Percentiles rank a stretch among this genome's conserved stretches.
Evolutionary conservation across 1,140 invertebrate species (phyloP).

Genomic region (Drosophila triauraria): DNA sequence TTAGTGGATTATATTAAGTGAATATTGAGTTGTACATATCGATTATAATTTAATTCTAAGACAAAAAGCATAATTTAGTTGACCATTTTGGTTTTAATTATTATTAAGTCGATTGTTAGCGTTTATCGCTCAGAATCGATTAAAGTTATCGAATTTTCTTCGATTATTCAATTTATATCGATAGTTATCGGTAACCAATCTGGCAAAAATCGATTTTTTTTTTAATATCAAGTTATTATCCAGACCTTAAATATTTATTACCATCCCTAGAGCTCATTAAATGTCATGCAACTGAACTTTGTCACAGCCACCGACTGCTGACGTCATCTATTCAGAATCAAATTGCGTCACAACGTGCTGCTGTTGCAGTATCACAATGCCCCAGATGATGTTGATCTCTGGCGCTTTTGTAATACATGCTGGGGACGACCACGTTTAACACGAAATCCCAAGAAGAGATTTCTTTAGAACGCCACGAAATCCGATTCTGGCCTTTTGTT

Average conservation of each 20-base stretch:
- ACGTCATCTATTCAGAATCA: conserved; percentile 38
- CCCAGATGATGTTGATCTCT: conserved; percentile 31
- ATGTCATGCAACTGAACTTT: conserved; percentile 19
- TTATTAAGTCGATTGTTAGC: no score
- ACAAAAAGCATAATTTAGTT: no score
- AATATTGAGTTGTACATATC: neutral
- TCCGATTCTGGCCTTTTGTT: conserved; percentile 44
- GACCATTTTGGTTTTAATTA: no score
- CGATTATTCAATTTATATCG: neutral
- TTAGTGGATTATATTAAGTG: no score
- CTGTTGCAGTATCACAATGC: conserved; percentile 17
- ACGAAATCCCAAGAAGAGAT: conserved; percentile 23
- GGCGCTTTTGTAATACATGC: conserved; percentile 21
- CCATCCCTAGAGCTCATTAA: conserved; percentile 25
- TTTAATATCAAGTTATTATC: neutral
- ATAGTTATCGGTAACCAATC: neutral
- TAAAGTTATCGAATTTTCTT: neutral
- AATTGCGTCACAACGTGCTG: conserved; percentile 48
- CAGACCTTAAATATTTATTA: neutral
- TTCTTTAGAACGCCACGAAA: conserved; percentile 38
- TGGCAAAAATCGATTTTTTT: neutral
- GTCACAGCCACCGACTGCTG: conserved; percentile 23
- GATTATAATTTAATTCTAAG: no score
- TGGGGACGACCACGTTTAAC: conserved; percentile 26
- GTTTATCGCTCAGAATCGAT: neutral